These are phyloP conservation scores for Sebastes trivittatus DNA, from an alignment of 2,797 vertebrate genomes.

Conservation along the genomic window DNA sequence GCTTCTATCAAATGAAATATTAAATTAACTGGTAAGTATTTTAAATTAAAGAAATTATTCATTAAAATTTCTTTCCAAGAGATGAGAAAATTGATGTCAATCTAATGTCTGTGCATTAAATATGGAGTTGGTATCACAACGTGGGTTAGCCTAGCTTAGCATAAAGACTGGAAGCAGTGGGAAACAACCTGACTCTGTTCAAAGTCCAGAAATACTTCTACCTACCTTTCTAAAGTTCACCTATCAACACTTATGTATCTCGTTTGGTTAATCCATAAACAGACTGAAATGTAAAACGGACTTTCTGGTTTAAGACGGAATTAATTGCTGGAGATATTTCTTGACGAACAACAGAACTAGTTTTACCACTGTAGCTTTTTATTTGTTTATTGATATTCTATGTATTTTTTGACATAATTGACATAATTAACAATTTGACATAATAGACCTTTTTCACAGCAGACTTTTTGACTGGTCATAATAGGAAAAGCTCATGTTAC, in stretches of 20 bases:
- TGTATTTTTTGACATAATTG: too few species aligned
- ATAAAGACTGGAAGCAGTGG: not conserved
- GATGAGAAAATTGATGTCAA: not conserved
- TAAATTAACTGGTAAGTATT: constrained; percentile 36
- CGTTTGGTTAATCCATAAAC: not conserved
- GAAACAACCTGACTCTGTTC: not conserved
- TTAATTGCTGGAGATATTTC: not conserved
- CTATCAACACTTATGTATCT: not conserved
- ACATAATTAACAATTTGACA: too few species aligned
- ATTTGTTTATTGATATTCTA: too few species aligned
- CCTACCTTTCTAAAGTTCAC: not conserved
- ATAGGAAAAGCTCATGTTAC: too few species aligned
- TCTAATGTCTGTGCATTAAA: not conserved
- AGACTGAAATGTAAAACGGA: not conserved
- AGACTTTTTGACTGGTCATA: too few species aligned
- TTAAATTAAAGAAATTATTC: not conserved
- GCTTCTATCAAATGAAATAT: constrained; percentile 49
- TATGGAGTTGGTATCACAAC: not conserved
- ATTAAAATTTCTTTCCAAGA: not conserved
- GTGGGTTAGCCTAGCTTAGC: not conserved
- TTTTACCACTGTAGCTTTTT: not conserved
- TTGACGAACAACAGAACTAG: not conserved
- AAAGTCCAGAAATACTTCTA: not conserved
- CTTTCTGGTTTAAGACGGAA: not conserved
- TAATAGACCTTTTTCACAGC: too few species aligned